Percentiles rank a stretch among this genome's conserved stretches.
phyloP scores from a whole-genome alignment of 2,113 vertebrate genomes.

The Spea bombifrons region DNA sequence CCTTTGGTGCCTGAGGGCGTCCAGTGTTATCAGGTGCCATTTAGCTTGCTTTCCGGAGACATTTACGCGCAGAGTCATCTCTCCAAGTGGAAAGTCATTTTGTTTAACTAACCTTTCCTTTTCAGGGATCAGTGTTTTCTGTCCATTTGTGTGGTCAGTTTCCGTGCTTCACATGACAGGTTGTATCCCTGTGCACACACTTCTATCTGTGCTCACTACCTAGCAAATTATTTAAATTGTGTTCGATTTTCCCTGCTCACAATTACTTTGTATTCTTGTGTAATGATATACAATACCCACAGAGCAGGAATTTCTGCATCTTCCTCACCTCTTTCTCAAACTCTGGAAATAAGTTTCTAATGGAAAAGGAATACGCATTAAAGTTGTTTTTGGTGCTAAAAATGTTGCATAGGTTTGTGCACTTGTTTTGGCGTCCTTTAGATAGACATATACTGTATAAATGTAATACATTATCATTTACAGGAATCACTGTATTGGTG shows the following conservation, averaged over 20 bases:
- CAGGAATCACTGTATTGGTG: too few relatives aligned
- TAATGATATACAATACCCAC: background rate
- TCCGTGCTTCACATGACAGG: background rate
- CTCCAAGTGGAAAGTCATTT: constrained; percentile 3
- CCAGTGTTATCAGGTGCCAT: background rate
- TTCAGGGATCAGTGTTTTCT: background rate
- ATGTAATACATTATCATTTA: too few relatives aligned
- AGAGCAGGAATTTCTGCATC: too few relatives aligned
- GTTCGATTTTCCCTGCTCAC: background rate
- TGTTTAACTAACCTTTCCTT: constrained; percentile 29
- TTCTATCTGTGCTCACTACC: background rate
- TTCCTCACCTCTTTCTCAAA: too few relatives aligned
- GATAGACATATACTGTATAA: too few relatives aligned
- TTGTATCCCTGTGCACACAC: background rate
- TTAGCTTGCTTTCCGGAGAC: constrained; percentile 16
- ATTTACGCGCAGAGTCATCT: constrained; percentile 5
- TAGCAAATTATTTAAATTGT: background rate
- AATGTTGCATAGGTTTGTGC: too few relatives aligned
- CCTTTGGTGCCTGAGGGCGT: too few relatives aligned
- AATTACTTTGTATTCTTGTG: background rate
- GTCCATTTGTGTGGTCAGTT: constrained; percentile 7
- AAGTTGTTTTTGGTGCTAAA: too few relatives aligned
- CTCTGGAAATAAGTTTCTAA: too few relatives aligned
- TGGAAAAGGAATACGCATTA: too few relatives aligned
- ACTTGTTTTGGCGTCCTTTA: too few relatives aligned